Conservation (phyloP, 2,797 vertebrate species). For the Naso thynnoides region DNA sequence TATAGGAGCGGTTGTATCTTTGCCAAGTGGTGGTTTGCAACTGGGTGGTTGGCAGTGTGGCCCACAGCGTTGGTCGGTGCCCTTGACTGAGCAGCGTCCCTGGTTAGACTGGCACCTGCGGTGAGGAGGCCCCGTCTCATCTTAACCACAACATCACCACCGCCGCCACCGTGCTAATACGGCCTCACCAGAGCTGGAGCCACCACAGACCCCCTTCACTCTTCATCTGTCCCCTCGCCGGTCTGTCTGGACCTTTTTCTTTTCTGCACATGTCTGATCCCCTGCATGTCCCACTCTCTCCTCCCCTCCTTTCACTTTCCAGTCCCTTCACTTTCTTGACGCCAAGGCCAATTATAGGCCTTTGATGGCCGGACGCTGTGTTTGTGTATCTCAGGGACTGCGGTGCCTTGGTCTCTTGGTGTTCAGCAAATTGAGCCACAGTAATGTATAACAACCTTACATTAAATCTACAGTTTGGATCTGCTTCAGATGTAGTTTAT, state of each 20-base stretch:
- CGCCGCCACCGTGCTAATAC: constrained; percentile 54
- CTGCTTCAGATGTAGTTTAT: constrained; percentile 21
- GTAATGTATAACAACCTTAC: constrained; percentile 27
- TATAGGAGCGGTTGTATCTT: constrained; percentile 52
- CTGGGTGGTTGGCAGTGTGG: constrained; percentile 51
- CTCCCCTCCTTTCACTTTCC: constrained; percentile 49
- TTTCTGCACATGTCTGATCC: constrained; percentile 22
- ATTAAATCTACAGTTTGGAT: constrained; percentile 24
- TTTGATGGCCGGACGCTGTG: constrained; percentile 46
- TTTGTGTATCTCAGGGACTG: constrained; percentile 51
- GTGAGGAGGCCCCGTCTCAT: constrained; percentile 68
- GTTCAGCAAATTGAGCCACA: constrained; percentile 22
- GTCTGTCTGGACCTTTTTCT: constrained; percentile 46
- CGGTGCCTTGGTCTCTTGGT: constrained; percentile 29
- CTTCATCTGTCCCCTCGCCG: constrained; percentile 38
- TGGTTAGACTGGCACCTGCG: constrained; percentile 74
- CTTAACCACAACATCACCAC: constrained; percentile 70
- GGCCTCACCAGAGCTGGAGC: constrained; percentile 46
- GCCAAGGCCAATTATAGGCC: constrained; percentile 60
- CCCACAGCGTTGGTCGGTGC: constrained; percentile 30
- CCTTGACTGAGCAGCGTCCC: constrained; percentile 57
- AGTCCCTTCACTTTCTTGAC: constrained; percentile 43
- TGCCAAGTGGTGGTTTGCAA: constrained; percentile 63
- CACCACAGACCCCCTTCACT: constrained; percentile 57
- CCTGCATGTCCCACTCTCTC: constrained; percentile 25